Percentiles rank a stretch among this genome's conserved stretches.
phyloP scores from a whole-genome alignment of 2,888 invertebrate species.

The Leistus spinibarbis region DNA sequence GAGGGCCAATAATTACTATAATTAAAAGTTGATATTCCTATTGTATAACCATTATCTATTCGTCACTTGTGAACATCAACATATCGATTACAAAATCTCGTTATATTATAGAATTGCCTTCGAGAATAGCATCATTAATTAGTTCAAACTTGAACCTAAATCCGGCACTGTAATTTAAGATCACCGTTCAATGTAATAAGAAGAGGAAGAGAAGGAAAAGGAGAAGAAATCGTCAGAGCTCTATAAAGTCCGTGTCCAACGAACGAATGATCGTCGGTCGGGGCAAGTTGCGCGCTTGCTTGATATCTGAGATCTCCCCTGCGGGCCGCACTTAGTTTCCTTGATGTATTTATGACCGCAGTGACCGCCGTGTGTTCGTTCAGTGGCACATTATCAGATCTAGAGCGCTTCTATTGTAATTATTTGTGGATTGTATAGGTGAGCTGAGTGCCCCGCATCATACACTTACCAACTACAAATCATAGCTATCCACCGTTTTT shows the following conservation, averaged over 20 bases:
- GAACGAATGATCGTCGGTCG: background rate
- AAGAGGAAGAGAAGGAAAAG: background rate
- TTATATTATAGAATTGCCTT: too few relatives aligned
- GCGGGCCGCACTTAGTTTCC: conserved; percentile 8
- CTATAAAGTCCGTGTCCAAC: conserved; percentile 12
- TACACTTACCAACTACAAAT: background rate
- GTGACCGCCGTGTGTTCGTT: conserved; percentile 4
- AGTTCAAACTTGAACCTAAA: background rate
- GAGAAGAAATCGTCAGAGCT: conserved; percentile 9
- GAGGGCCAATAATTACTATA: too few relatives aligned
- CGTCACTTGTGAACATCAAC: too few relatives aligned
- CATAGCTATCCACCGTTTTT: background rate
- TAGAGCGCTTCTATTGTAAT: conserved; percentile 11
- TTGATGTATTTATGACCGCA: conserved; percentile 9
- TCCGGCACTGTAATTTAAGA: background rate
- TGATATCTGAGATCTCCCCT: conserved; percentile 9
- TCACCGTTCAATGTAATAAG: background rate
- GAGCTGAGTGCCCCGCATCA: background rate
- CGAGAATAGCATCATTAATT: background rate
- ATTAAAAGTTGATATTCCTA: too few relatives aligned
- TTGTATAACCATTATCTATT: too few relatives aligned
- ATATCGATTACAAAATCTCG: too few relatives aligned
- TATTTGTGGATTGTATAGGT: background rate
- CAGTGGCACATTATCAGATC: conserved; percentile 11
- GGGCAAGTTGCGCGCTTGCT: background rate